Conservation (phyloP, 1,140 invertebrate species). For the Adelges cooleyi region DNA sequence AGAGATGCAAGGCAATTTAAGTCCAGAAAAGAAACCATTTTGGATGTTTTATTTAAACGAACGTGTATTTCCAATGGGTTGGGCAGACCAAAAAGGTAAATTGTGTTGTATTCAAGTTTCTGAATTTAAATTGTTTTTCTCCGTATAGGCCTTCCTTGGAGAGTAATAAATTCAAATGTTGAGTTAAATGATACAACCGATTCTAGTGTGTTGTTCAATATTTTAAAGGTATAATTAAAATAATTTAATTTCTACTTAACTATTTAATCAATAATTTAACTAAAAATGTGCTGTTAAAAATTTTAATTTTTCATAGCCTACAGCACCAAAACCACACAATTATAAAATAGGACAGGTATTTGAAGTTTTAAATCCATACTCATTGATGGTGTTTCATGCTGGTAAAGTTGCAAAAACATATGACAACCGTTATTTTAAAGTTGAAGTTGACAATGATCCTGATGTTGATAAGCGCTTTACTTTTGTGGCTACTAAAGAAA, state of each 20-base stretch:
- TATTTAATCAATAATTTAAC: too few relatives aligned
- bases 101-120: neutral
- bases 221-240: neutral
- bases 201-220: neutral
- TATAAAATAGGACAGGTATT: constrained; percentile 13
- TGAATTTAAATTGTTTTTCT: neutral
- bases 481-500: constrained; percentile 24
- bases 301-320: neutral
- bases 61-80: constrained; percentile 17
- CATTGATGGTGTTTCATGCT: constrained; percentile 11
- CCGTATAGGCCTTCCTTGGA: constrained; percentile 9
- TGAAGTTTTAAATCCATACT: constrained; percentile 19
- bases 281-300: too few relatives aligned
- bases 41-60: constrained; percentile 21
- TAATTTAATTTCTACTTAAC: too few relatives aligned
- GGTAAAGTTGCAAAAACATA: constrained; percentile 4
- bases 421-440: constrained; percentile 22
- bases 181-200: neutral
- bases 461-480: neutral
- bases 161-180: constrained; percentile 3
- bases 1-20: neutral
- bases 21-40: constrained; percentile 2
- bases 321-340: constrained; percentile 2
- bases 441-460: constrained; percentile 3
- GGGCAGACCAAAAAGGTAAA: constrained; percentile 24